Base-by-base conservation (phyloP, 1,140 invertebrate species). In the Oncopodura yosiiana region DNA sequence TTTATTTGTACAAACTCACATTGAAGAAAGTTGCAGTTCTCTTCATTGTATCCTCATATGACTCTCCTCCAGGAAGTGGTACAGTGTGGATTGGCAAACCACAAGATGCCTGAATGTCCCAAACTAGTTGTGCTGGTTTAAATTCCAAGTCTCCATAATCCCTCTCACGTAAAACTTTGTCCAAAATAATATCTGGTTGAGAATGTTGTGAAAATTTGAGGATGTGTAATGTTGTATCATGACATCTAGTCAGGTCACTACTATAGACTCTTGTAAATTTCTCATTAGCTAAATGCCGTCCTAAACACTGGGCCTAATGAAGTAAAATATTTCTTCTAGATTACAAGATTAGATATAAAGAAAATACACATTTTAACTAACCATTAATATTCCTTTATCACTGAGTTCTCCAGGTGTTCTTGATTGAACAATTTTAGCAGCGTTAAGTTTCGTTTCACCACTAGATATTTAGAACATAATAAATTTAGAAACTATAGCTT, bases 81-180 rank as follows among this genome's bases (percentile, higher is more conserved):
- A 61, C 46, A 1, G 41, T 29, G 23, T 61, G 59, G 11, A 41
- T 26, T 12, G 27, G 27, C n/a, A 27, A 29, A 1, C 53, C 53
- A 6, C 18, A n/a, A 4, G 23, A n/a, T 14, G 12, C 23, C 14
- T 44, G 23, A 27, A 53, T 50, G 12, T 61, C 50, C 1, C 21
- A 6, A 0, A 48, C 37, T 2, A 34, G 3, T 3, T 48, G n/a
- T 14, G 23, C 36, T 1, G 59, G 39, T 27, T 56, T 18, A 18
- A 61, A 61, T 36, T 61, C 59, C 18, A 57, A 32, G 26, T 61
- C 59, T 1, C 59, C 59, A 26, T 61, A 61, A 46, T 61, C 59
- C 38, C 59, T 41, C 30, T 61, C 59, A 11, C 59, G 26, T 6
- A 61, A 29, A 16, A 53, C 18, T 8, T 32, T 12, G 5, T 46